These are phyloP conservation scores for Margaritifera margaritifera DNA, from an alignment of 2,888 invertebrate species.

Conservation along the genomic window DNA sequence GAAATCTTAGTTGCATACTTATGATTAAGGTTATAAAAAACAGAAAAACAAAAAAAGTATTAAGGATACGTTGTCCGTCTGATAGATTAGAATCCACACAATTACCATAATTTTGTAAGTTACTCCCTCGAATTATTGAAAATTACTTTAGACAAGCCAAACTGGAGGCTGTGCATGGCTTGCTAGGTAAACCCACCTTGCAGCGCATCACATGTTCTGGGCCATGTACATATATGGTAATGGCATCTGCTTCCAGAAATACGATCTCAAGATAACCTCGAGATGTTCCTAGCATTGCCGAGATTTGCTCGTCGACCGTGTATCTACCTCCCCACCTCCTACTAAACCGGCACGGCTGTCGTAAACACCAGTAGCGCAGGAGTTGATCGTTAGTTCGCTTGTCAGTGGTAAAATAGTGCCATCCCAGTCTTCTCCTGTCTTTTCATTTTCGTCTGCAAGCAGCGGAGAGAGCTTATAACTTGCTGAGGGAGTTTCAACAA, in stretches of 20 bases:
- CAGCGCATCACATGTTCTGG: conserved; percentile 24
- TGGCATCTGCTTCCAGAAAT: conserved; percentile 49
- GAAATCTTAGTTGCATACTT: no score
- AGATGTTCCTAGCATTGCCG: not conserved
- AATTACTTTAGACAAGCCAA: not conserved
- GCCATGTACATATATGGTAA: conserved; percentile 54
- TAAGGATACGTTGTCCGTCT: no score
- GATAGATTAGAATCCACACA: not conserved
- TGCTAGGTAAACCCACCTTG: conserved; percentile 3
- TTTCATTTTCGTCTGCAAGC: not conserved
- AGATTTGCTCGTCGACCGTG: not conserved
- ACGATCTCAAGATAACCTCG: conserved; percentile 15
- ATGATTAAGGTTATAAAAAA: no score
- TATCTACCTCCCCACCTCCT: not conserved
- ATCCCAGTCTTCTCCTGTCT: not conserved
- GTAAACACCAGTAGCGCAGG: not conserved
- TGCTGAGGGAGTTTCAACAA: not conserved
- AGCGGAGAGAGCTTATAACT: not conserved
- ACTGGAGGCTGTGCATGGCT: not conserved
- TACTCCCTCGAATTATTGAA: not conserved
- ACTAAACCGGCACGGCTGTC: not conserved
- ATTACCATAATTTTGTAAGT: not conserved
- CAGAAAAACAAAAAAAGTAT: no score
- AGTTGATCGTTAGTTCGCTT: not conserved
- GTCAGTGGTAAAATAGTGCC: not conserved